Percentiles rank a stretch among this genome's conserved stretches.
These are phyloP conservation scores for Mesopsocus fuscifrons DNA, from an alignment of 2,888 invertebrate species.

Conservation along the genomic window DNA sequence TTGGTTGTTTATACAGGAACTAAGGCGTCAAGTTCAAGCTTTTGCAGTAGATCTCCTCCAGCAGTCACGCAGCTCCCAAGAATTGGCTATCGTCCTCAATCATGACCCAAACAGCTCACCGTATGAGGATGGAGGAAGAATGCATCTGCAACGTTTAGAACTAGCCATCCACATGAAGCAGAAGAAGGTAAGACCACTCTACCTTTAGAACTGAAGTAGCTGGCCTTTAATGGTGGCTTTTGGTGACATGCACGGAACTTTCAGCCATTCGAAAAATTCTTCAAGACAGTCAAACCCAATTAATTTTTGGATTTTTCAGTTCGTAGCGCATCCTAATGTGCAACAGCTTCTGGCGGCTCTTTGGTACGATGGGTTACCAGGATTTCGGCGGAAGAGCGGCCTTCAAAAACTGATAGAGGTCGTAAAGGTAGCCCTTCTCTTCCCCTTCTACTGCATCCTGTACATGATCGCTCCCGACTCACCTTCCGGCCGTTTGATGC, in stretches of 20 bases:
- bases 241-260: background rate
- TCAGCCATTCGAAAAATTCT: background rate
- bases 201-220: background rate
- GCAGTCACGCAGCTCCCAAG: constrained; percentile 80
- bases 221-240: constrained; percentile 2
- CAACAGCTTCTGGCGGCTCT: constrained; percentile 79
- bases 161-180: constrained; percentile 87
- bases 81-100: constrained; percentile 83
- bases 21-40: constrained; percentile 70
- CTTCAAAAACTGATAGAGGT: constrained; percentile 54
- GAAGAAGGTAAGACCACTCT: constrained; percentile 75
- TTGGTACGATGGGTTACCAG: constrained; percentile 92
- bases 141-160: constrained; percentile 69
- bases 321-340: constrained; percentile 88
- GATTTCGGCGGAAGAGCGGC: constrained; percentile 67
- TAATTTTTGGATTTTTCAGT: too few relatives aligned
- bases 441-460: constrained; percentile 68
- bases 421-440: constrained; percentile 55
- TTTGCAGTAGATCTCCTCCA: constrained; percentile 83
- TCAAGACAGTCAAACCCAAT: too few relatives aligned
- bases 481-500: constrained; percentile 58
- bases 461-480: constrained; percentile 77
- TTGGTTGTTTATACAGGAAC: constrained; percentile 28
- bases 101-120: constrained; percentile 59
- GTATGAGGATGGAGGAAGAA: constrained; percentile 60